A percentile compares a stretch with the other conserved stretches of the same genome.
Evolutionary conservation across 2,888 invertebrate genomes (phyloP).

Genomic region (Andrena marginata): DNA sequence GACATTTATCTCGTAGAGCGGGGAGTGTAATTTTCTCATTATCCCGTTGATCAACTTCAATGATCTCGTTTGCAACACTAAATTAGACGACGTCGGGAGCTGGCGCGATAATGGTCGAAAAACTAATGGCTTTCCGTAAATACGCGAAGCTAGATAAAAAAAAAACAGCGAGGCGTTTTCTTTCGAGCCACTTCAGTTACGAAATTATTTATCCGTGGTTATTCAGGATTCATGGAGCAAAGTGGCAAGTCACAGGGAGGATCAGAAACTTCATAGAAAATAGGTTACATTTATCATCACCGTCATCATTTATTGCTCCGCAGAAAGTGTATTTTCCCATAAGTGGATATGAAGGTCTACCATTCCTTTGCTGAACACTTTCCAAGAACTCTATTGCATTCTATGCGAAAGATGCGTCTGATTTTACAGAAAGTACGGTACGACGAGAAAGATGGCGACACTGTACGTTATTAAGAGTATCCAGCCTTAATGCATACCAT

Average conservation of each 20-base stretch:
- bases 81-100: slow-evolving; percentile 55
- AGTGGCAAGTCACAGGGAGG: too few species aligned
- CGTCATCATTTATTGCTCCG: too few species aligned
- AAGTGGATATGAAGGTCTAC: too few species aligned
- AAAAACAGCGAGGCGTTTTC: too few species aligned
- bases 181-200: too few species aligned
- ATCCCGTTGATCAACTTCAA: slow-evolving; percentile 56
- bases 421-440: background rate
- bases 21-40: slow-evolving; percentile 67
- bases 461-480: background rate
- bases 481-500: background rate
- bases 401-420: background rate
- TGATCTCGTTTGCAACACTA: slow-evolving; percentile 59
- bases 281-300: too few species aligned
- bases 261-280: too few species aligned
- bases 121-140: slow-evolving; percentile 21
- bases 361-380: background rate
- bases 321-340: too few species aligned
- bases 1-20: slow-evolving; percentile 54
- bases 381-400: background rate
- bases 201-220: too few species aligned
- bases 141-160: too few species aligned
- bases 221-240: too few species aligned
- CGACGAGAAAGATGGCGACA: background rate
- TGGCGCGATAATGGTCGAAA: slow-evolving; percentile 23